phyloP scores from a whole-genome alignment of 2,797 vertebrate genomes.

The Oreochromis mossambicus region DNA sequence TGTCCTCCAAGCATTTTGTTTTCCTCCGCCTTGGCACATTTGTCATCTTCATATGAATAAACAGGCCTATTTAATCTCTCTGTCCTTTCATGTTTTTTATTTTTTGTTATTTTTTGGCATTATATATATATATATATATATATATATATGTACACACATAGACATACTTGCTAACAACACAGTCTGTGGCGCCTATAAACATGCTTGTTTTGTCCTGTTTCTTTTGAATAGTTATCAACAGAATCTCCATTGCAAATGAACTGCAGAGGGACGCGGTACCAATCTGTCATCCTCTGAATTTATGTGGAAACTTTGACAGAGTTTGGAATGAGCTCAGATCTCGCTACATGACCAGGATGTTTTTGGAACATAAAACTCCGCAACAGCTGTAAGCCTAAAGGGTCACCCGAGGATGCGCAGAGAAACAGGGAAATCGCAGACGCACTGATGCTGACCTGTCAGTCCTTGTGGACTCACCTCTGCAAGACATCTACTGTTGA shows the following conservation, averaged over 20 bases:
- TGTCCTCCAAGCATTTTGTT: constrained; percentile 63
- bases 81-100: constrained; percentile 42
- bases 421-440: not conserved
- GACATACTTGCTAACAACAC: constrained; percentile 12
- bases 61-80: constrained; percentile 74
- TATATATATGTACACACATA: not conserved
- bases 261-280: constrained; percentile 6
- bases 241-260: constrained; percentile 63
- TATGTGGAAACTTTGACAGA: constrained; percentile 56
- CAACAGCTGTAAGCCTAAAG: not conserved
- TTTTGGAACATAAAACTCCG: constrained; percentile 5
- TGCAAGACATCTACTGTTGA: constrained; percentile 66
- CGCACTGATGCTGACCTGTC: constrained; percentile 37
- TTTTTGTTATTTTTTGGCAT: constrained; percentile 9
- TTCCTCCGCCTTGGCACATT: constrained; percentile 67
- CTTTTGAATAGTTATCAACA: constrained; percentile 49
- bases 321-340: constrained; percentile 44
- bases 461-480: constrained; percentile 24
- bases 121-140: not conserved
- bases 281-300: constrained; percentile 50
- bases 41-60: constrained; percentile 77
- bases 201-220: constrained; percentile 46
- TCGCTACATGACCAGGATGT: constrained; percentile 1
- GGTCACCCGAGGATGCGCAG: constrained; percentile 7
- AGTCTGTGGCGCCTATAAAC: constrained; percentile 42